These are phyloP conservation scores for Eupithecia inturbata DNA, from an alignment of 2,888 invertebrate species.

Conservation along the genomic window DNA sequence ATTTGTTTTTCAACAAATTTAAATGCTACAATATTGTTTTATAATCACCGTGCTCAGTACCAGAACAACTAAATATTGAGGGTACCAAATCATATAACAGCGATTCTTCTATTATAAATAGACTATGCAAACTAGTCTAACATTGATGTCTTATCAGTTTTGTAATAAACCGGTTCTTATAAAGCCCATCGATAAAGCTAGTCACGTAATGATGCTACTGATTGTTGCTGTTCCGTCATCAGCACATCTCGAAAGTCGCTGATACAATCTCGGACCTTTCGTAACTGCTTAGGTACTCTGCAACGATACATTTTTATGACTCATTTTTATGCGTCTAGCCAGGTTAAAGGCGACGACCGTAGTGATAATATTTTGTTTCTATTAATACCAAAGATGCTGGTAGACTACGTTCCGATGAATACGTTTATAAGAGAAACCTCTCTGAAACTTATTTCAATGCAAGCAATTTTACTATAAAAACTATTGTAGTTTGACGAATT, in stretches of 20 bases:
- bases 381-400: not conserved
- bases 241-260: slow-evolving; percentile 72
- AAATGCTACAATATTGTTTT: not conserved
- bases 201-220: slow-evolving; percentile 73
- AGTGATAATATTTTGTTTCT: not conserved
- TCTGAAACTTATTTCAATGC: not conserved
- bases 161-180: slow-evolving; percentile 52
- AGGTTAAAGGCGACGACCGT: not conserved
- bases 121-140: slow-evolving; percentile 19
- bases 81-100: not conserved
- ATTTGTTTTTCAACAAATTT: not conserved
- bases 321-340: slow-evolving; percentile 6
- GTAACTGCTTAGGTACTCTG: slow-evolving; percentile 64
- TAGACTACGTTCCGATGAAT: too few species aligned
- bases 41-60: not conserved
- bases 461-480: too few species aligned
- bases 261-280: slow-evolving; percentile 64
- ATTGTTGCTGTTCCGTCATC: slow-evolving; percentile 61
- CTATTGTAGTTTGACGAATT: too few species aligned
- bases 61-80: not conserved
- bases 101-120: slow-evolving; percentile 8
- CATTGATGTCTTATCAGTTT: slow-evolving; percentile 36
- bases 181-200: slow-evolving; percentile 62
- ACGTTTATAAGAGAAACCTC: not conserved
- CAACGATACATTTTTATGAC: slow-evolving; percentile 48